Evolutionary conservation across 2,113 vertebrate genomes (phyloP).

Genomic region (Nycticryphes semicollaris): DNA sequence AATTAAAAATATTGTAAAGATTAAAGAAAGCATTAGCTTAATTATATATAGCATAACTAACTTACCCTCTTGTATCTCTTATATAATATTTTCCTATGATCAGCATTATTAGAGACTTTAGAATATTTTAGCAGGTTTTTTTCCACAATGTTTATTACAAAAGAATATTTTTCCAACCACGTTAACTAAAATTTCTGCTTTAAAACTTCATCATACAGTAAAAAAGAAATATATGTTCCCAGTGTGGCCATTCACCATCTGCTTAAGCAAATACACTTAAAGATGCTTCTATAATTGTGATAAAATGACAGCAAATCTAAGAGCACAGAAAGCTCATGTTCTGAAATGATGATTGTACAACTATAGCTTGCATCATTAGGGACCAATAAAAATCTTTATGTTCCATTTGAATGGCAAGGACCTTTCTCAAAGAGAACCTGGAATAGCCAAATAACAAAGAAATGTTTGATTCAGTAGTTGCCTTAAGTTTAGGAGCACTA

Average conservation of each 20-base stretch:
- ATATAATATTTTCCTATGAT: neutral
- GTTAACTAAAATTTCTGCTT: conserved; percentile 49
- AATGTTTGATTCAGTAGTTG: conserved; percentile 50
- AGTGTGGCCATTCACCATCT: conserved; percentile 66
- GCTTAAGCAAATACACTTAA: conserved; percentile 76
- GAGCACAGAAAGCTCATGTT: conserved; percentile 49
- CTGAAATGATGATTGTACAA: conserved; percentile 67
- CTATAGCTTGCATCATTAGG: conserved; percentile 61
- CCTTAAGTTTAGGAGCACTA: conserved; percentile 55
- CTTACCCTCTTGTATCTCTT: neutral
- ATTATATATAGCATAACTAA: neutral
- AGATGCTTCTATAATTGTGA: conserved; percentile 62
- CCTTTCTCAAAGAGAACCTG: conserved; percentile 52
- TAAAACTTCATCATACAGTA: conserved; percentile 69
- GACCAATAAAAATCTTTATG: conserved; percentile 72
- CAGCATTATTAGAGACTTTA: neutral
- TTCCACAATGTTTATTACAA: neutral
- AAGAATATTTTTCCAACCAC: conserved; percentile 41
- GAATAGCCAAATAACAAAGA: conserved; percentile 61
- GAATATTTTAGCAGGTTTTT: neutral
- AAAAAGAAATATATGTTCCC: conserved; percentile 68
- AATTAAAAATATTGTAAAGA: neutral
- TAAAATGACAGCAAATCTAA: conserved; percentile 58
- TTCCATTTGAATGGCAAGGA: conserved; percentile 36
- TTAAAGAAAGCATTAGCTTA: neutral